These are phyloP conservation scores for Euphonia xanthogaster DNA, from an alignment of 2,797 vertebrate genomes.

Conservation along the genomic window DNA sequence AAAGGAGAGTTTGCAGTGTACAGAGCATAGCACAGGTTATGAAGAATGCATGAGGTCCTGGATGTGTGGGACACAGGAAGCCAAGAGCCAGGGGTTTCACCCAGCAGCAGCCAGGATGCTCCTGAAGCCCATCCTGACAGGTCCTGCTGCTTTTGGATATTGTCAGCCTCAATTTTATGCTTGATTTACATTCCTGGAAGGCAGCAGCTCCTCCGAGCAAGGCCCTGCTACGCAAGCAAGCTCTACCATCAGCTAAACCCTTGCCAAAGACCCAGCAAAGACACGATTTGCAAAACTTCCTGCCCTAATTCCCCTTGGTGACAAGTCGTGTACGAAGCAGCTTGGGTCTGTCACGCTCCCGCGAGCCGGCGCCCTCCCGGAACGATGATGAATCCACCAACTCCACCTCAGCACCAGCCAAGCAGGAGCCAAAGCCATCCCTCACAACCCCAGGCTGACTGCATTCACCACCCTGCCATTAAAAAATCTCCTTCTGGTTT, in stretches of 20 bases:
- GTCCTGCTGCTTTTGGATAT: conserved; percentile 7
- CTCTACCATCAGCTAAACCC: not conserved
- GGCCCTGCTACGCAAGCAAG: not conserved
- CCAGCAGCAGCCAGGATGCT: not conserved
- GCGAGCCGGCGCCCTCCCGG: not conserved
- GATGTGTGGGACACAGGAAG: not conserved
- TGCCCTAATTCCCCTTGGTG: conserved; percentile 11
- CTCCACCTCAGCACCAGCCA: not conserved
- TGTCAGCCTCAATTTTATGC: not conserved
- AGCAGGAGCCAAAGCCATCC: not conserved
- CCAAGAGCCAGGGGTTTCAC: not conserved
- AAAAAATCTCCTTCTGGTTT: conserved; percentile 15
- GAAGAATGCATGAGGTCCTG: not conserved
- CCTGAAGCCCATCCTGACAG: not conserved
- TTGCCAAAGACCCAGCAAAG: conserved; percentile 40
- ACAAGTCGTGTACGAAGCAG: not conserved
- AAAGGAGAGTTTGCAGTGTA: not conserved
- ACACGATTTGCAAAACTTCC: not conserved
- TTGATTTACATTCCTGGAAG: conserved; percentile 43
- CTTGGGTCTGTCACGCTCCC: not conserved
- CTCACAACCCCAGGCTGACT: not conserved
- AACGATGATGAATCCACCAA: conserved; percentile 23
- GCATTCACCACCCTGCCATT: not conserved
- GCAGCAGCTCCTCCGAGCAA: conserved; percentile 1
- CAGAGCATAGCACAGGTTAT: not conserved